Percentiles rank a stretch among this genome's conserved stretches.
Conservation (phyloP, 2,888 invertebrate genomes). For the Drosophila anomalata region DNA sequence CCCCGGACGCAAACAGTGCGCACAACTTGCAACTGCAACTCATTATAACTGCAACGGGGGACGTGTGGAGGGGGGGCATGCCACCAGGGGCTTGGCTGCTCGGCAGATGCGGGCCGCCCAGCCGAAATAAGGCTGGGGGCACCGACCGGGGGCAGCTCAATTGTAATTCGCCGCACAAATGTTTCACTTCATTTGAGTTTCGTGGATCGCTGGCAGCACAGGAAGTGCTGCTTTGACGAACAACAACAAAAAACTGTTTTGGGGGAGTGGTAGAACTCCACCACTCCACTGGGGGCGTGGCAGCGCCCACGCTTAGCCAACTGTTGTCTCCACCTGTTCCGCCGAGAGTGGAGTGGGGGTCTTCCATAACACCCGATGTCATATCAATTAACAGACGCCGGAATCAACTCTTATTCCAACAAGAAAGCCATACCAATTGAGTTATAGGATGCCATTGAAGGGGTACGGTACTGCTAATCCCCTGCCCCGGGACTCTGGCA, state of each 20-base stretch:
- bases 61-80: constrained; percentile 15
- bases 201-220: constrained; percentile 64
- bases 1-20: constrained; percentile 45
- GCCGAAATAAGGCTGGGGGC: constrained; percentile 18
- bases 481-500: constrained; percentile 51
- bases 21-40: constrained; percentile 77
- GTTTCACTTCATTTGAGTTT: constrained; percentile 78
- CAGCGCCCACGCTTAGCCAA: constrained; percentile 27
- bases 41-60: constrained; percentile 67
- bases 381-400: constrained; percentile 28
- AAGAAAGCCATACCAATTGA: constrained; percentile 23
- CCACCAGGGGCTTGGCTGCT: constrained; percentile 21
- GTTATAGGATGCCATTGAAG: constrained; percentile 21
- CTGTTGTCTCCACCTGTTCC: constrained; percentile 36
- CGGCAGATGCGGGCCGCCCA: constrained; percentile 20
- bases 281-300: background rate
- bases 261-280: constrained; percentile 30
- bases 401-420: constrained; percentile 8
- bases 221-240: constrained; percentile 65
- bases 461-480: constrained; percentile 44
- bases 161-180: constrained; percentile 79
- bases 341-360: background rate
- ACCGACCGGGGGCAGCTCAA: constrained; percentile 60
- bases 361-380: constrained; percentile 19
- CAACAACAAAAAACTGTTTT: constrained; percentile 32